These are phyloP conservation scores for Okapia johnstoni DNA, from an alignment of 2,113 vertebrate genomes.

Conservation along the genomic window DNA sequence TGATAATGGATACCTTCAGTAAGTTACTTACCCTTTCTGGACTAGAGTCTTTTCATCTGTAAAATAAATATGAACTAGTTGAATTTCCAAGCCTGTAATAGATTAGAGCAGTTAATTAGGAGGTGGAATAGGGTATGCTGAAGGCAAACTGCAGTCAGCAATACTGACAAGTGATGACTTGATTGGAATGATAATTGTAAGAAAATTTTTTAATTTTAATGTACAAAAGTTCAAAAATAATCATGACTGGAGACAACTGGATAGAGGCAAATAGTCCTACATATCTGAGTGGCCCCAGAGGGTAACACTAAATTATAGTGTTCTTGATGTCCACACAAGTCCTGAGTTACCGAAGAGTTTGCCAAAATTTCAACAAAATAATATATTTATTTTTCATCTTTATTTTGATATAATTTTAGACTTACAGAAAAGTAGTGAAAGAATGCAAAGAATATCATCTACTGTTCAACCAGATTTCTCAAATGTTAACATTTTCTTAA, in stretches of 20 bases:
- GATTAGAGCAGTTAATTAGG: not conserved
- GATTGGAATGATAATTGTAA: not conserved
- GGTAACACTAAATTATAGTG: not conserved
- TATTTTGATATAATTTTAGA: not conserved
- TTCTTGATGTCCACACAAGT: not conserved
- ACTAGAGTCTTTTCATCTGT: not conserved
- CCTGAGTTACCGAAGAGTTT: not conserved
- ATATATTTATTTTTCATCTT: not conserved
- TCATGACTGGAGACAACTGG: not conserved
- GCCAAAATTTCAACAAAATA: not conserved
- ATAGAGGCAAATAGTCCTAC: not conserved
- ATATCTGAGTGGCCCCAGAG: not conserved
- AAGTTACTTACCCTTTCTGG: not conserved
- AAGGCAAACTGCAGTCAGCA: not conserved
- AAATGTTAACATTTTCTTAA: not conserved
- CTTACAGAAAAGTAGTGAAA: not conserved
- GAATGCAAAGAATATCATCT: not conserved
- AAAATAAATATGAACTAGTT: not conserved
- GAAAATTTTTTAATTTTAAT: not conserved
- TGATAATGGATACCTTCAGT: not conserved
- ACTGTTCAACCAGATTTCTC: not conserved
- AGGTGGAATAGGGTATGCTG: not conserved
- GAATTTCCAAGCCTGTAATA: not conserved
- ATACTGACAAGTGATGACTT: not conserved
- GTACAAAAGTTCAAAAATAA: not conserved